Conservation (phyloP, 2,888 invertebrate genomes). For the Agrochola macilenta region DNA sequence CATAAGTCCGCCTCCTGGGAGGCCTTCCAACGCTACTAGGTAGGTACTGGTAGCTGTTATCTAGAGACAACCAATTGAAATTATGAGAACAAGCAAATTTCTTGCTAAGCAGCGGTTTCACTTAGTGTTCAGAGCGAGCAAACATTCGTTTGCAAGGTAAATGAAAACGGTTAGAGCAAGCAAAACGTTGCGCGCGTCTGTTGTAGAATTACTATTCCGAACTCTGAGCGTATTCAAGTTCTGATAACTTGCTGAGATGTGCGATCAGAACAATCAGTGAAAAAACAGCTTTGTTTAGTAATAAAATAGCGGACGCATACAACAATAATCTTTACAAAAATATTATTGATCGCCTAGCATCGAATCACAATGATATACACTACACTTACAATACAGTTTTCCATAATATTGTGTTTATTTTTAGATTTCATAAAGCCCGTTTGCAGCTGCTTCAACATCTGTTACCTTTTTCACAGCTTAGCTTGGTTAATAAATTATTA, state of each 20-base stretch:
- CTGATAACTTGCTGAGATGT: background rate
- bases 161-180: constrained; percentile 23
- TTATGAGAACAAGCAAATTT: constrained; percentile 18
- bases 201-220: constrained; percentile 6
- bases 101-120: constrained; percentile 12
- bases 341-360: background rate
- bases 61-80: background rate
- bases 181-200: background rate
- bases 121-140: constrained; percentile 14
- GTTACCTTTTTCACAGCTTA: too few species aligned
- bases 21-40: too few species aligned
- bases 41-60: background rate
- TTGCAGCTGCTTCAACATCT: background rate
- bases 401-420: background rate
- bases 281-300: background rate
- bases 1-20: too few species aligned
- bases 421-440: background rate
- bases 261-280: background rate
- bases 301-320: background rate
- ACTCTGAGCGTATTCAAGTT: background rate
- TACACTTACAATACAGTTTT: background rate
- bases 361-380: background rate
- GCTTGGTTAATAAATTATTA: too few species aligned
- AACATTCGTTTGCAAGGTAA: constrained; percentile 39
- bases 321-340: too few species aligned